These are phyloP conservation scores for Germaria angustata DNA, from an alignment of 2,888 invertebrate species.

Conservation along the genomic window DNA sequence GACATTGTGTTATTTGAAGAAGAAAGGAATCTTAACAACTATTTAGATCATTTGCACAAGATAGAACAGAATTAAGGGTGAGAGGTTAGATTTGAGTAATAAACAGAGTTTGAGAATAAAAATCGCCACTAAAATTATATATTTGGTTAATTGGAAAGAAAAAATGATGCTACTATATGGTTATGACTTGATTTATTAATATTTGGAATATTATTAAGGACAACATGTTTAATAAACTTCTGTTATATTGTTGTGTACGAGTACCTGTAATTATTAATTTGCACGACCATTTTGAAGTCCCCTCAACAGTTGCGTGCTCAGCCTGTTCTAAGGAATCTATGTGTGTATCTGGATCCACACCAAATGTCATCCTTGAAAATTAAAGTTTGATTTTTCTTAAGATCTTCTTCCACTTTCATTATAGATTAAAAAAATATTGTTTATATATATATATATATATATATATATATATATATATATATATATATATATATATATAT, in stretches of 20 bases:
- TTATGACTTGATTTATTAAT: conserved; percentile 31
- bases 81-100: conserved; percentile 33
- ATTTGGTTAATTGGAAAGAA: conserved; percentile 9
- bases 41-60: conserved; percentile 8
- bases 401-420: neutral
- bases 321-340: conserved; percentile 98
- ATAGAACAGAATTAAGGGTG: conserved; percentile 22
- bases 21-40: neutral
- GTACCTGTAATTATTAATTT: conserved; percentile 99
- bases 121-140: conserved; percentile 14
- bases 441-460: neutral
- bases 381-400: conserved; percentile 42
- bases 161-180: conserved; percentile 32
- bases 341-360: conserved; percentile 98
- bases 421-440: neutral
- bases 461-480: neutral
- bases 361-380: conserved; percentile 94
- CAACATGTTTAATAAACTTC: conserved; percentile 8
- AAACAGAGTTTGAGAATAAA: conserved; percentile 26
- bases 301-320: conserved; percentile 98
- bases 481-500: neutral
- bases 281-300: conserved; percentile 99
- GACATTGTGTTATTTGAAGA: conserved; percentile 10
- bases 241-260: conserved; percentile 32
- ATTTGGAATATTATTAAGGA: conserved; percentile 31